Percentiles rank a stretch among this genome's conserved stretches.
These are phyloP conservation scores for Chirona hameri DNA, from an alignment of 2,888 invertebrate genomes.

Conservation along the genomic window DNA sequence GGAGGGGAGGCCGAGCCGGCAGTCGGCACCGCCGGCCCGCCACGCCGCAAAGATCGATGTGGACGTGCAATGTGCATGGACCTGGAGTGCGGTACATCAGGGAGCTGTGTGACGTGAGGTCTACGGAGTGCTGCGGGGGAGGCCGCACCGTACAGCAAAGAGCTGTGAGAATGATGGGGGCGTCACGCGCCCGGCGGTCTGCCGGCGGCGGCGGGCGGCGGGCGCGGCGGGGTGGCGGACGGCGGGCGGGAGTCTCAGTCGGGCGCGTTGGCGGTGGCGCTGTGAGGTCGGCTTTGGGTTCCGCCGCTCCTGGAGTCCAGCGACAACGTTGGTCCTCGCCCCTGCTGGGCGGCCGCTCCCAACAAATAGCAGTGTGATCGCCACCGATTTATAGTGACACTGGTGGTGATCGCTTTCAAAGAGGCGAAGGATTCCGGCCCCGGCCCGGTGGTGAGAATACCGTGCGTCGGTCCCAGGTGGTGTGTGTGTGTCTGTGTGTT, in stretches of 20 bases:
- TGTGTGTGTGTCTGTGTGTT: not conserved
- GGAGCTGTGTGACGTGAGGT: not conserved
- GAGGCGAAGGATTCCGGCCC: not conserved
- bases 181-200: no score
- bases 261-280: not conserved
- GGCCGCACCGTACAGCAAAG: not conserved
- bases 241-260: not conserved
- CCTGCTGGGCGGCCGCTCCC: not conserved
- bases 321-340: not conserved
- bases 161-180: not conserved
- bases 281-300: not conserved
- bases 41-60: not conserved
- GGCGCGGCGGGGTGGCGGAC: no score
- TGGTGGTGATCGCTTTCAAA: conserved; percentile 1
- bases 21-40: not conserved
- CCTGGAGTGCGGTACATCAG: not conserved
- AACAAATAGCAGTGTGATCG: not conserved
- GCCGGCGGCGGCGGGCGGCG: not conserved
- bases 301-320: not conserved
- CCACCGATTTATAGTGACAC: not conserved
- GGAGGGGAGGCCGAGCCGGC: not conserved
- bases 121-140: not conserved
- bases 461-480: not conserved
- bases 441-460: not conserved
- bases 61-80: not conserved